Conservation (phyloP, 2,888 invertebrate species). For the Onchidella celtica region DNA sequence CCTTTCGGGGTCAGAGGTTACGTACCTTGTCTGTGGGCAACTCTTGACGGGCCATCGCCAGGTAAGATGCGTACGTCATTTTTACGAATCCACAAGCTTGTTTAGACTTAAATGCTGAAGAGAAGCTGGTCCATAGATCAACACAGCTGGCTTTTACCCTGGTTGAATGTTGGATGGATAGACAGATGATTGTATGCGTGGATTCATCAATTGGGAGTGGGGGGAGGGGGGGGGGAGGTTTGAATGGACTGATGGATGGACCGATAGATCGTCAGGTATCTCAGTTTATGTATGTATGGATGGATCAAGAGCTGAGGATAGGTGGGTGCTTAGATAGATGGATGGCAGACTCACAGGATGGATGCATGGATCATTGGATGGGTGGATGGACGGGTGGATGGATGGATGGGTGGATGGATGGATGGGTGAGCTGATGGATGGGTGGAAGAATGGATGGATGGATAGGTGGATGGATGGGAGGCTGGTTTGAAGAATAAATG, state of each 20-base stretch:
- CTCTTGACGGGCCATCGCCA: slow-evolving; percentile 46
- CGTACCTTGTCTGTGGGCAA: slow-evolving; percentile 57
- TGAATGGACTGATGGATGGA: slow-evolving; percentile 5
- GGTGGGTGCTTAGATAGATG: slow-evolving; percentile 7
- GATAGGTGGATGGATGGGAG: background rate
- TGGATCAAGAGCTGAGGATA: too few relatives aligned
- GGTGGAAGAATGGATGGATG: slow-evolving; percentile 16
- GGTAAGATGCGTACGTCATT: slow-evolving; percentile 51
- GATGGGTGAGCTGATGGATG: too few relatives aligned
- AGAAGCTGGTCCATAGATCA: slow-evolving; percentile 50
- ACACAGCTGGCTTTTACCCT: slow-evolving; percentile 41
- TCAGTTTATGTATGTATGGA: background rate
- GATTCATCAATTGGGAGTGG: too few relatives aligned
- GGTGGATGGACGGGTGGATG: background rate
- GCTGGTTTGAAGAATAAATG: background rate
- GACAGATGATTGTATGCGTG: slow-evolving; percentile 6
- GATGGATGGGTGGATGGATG: too few relatives aligned
- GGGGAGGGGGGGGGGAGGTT: background rate
- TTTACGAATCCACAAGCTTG: slow-evolving; percentile 48
- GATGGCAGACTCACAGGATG: too few relatives aligned
- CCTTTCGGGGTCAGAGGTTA: background rate
- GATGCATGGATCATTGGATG: slow-evolving; percentile 9
- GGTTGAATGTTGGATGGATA: slow-evolving; percentile 2
- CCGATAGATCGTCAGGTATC: background rate
- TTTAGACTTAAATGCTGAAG: slow-evolving; percentile 49